These are phyloP conservation scores for Pseudomyrmex dendroicus DNA, from an alignment of 1,140 invertebrate species.

Conservation along the genomic window DNA sequence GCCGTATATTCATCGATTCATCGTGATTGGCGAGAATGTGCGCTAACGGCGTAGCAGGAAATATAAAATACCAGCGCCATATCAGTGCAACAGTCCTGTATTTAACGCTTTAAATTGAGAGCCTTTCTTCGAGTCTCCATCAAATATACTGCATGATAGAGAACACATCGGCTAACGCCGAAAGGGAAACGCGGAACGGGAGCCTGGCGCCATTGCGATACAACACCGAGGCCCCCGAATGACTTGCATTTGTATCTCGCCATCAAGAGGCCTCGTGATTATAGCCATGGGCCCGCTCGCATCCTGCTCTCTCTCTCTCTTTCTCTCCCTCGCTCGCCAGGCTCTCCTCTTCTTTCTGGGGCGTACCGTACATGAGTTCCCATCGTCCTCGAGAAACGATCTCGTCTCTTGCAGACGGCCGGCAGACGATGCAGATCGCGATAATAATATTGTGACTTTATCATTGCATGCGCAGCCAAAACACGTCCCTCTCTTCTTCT, in stretches of 20 bases:
- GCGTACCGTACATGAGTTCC: constrained; percentile 55
- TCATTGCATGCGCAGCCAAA: constrained; percentile 37
- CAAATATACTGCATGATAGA: constrained; percentile 58
- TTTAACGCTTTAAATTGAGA: constrained; percentile 56
- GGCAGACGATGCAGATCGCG: constrained; percentile 56
- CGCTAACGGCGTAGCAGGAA: constrained; percentile 34
- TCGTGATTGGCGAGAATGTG: constrained; percentile 45
- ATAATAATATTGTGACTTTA: constrained; percentile 63
- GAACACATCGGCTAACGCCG: constrained; percentile 57
- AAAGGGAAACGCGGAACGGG: constrained; percentile 78
- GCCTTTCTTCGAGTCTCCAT: constrained; percentile 24
- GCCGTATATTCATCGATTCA: constrained; percentile 21
- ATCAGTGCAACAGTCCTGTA: constrained; percentile 46
- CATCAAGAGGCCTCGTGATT: constrained; percentile 79
- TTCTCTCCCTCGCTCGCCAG: background rate
- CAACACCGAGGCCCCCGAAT: constrained; percentile 79
- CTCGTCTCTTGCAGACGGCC: constrained; percentile 48
- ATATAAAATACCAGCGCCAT: constrained; percentile 40
- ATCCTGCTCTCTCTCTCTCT: constrained; percentile 56
- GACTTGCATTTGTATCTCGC: constrained; percentile 83
- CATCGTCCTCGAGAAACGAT: constrained; percentile 62
- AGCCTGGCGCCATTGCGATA: constrained; percentile 84
- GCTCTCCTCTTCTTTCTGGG: constrained; percentile 16
- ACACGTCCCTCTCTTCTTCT: constrained; percentile 31
- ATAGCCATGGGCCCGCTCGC: constrained; percentile 75